Base-by-base conservation (phyloP, 2,113 vertebrate genomes). In the Eidolon helvum region DNA sequence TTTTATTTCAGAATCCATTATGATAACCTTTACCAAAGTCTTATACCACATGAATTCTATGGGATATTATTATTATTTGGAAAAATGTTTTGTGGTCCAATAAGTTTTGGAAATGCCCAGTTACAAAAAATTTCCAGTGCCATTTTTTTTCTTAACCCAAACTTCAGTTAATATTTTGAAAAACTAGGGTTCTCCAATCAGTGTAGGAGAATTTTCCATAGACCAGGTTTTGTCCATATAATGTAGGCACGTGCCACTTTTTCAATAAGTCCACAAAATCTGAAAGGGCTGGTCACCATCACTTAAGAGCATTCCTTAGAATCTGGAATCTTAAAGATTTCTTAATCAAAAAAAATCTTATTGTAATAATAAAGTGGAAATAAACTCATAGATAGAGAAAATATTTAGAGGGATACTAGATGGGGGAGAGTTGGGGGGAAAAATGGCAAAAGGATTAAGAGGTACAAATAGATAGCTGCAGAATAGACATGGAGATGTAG, bases 81-180 rank as follows among this genome's bases (percentile, higher is more conserved):
- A 95, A 95, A 95, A 83, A 91, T 33, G 2, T 55, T 63, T 90
- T 91, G 55, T 94, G 55, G 40, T 78, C 63, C 74, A 87, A 4
- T 66, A 87, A 93, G 63, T 69, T 87, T 96, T 75, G 88, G 55
- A 96, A 90, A 92, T 79, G 45, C 38, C n/a, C 18, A 40, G 57
- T 68, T 83, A 77, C 12, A 89, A 69, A 75, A 77, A 59, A 61
- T 83, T 50, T 74, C 24, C 45, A 28, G 26, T 63, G 63, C 53
- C 38, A 43, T 38, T 68, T 65, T 91, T 68, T 79, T 75, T 45
- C 16, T 82, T 94, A 77, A 24, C 22, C 77, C 45, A 84, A 90
- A 85, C 43, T 75, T 45, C 4, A 71, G 28, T 74, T 91, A 68
- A 43, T 87, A 45, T 55, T 95, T 91, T 87, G 22, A 91, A 63